Conservation (phyloP, 2,888 invertebrate genomes). For the Drosophila siamana region DNA sequence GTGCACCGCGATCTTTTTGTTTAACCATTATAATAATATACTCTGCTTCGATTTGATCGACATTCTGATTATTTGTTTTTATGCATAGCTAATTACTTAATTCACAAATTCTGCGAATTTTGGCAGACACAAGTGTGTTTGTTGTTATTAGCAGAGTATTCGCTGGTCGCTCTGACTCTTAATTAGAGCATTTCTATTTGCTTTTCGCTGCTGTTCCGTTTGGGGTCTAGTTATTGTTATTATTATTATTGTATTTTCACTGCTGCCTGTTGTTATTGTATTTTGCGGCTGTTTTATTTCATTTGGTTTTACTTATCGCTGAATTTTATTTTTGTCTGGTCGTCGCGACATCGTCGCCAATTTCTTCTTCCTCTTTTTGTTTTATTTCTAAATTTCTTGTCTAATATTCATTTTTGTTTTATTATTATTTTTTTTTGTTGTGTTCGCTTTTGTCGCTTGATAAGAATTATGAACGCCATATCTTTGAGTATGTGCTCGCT, state of each 20-base stretch:
- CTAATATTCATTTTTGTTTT: conserved; percentile 21
- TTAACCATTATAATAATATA: neutral
- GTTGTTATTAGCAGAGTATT: neutral
- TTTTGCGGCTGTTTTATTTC: conserved; percentile 23
- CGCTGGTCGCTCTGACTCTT: neutral
- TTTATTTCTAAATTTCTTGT: conserved; percentile 22
- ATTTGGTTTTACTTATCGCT: conserved; percentile 50
- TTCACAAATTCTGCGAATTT: neutral
- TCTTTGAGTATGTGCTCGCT: conserved; percentile 32
- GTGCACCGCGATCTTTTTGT: conserved; percentile 21
- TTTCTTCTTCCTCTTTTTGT: conserved; percentile 12
- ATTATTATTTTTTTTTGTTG: conserved; percentile 17
- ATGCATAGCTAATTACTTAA: neutral
- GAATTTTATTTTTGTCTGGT: conserved; percentile 44
- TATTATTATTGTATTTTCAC: conserved; percentile 35
- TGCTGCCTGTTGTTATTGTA: conserved; percentile 11
- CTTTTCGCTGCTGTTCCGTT: conserved; percentile 24
- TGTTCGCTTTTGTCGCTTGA: conserved; percentile 33
- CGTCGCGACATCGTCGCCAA: conserved; percentile 36
- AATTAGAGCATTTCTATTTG: neutral
- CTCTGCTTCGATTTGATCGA: neutral
- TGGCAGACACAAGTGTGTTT: too few species aligned
- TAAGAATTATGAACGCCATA: conserved; percentile 58
- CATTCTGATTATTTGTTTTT: neutral
- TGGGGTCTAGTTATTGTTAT: conserved; percentile 37